A percentile compares a stretch with the other conserved stretches of the same genome.
Evolutionary conservation across 1,140 invertebrate genomes (phyloP).

Genomic region (Drosophila insularis): DNA sequence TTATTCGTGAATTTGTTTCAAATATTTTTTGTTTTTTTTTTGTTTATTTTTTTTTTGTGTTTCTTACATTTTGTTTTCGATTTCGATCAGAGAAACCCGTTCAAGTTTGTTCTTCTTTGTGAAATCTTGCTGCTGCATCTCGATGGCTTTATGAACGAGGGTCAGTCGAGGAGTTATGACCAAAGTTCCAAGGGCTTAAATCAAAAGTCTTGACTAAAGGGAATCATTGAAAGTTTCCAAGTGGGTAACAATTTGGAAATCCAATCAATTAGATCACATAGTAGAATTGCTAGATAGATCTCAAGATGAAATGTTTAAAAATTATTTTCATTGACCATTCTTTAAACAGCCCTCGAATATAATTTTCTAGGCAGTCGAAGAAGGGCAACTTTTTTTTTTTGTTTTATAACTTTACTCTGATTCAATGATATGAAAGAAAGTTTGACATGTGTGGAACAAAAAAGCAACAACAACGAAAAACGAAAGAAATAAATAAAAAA

Average conservation of each 20-base stretch:
- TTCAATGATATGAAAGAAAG: slow-evolving; percentile 63
- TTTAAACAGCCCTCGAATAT: slow-evolving; percentile 1
- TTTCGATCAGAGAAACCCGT: not conserved
- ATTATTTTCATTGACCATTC: too few species aligned
- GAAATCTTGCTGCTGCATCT: not conserved
- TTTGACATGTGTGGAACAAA: slow-evolving; percentile 56
- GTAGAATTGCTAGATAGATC: too few species aligned
- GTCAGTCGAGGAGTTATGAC: not conserved
- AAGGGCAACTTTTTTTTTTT: slow-evolving; percentile 42
- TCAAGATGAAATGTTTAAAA: too few species aligned
- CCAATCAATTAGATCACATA: too few species aligned
- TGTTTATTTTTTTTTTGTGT: slow-evolving; percentile 25
- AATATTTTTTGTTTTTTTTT: slow-evolving; percentile 42
- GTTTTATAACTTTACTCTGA: slow-evolving; percentile 51
- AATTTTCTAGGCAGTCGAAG: slow-evolving; percentile 28
- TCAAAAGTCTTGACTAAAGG: too few species aligned
- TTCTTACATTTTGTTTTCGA: not conserved
- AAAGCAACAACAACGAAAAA: not conserved
- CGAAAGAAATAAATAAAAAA: not conserved
- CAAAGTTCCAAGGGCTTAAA: too few species aligned
- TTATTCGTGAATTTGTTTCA: slow-evolving; percentile 46
- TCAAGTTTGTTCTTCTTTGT: slow-evolving; percentile 6
- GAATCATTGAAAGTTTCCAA: too few species aligned
- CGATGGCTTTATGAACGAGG: not conserved
- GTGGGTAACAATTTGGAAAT: too few species aligned